A percentile compares a stretch with the other conserved stretches of the same genome.
Evolutionary conservation across 2,888 invertebrate genomes (phyloP).

Genomic region (Nudaria mundana): DNA sequence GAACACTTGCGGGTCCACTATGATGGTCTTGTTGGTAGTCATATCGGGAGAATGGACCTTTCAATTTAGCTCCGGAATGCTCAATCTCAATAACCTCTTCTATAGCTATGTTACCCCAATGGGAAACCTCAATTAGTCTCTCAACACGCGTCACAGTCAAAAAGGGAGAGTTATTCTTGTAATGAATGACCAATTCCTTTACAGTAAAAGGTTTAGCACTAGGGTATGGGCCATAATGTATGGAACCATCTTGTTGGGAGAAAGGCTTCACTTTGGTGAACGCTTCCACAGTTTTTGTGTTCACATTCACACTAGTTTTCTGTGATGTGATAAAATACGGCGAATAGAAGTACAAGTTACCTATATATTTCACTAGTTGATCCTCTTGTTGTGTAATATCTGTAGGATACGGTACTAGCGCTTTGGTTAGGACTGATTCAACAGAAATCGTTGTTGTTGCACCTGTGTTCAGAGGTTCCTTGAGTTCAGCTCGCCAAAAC

Average conservation of each 20-base stretch:
- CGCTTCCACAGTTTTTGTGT: constrained; percentile 90
- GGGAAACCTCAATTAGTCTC: constrained; percentile 96
- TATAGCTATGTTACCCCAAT: constrained; percentile 99
- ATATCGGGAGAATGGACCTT: constrained; percentile 97
- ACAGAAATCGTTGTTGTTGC: constrained; percentile 82
- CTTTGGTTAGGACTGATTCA: constrained; percentile 88
- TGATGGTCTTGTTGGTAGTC: constrained; percentile 97
- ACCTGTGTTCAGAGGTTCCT: constrained; percentile 81
- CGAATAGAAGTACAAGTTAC: constrained; percentile 91
- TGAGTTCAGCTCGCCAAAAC: constrained; percentile 82
- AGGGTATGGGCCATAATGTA: constrained; percentile 94
- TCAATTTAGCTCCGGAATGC: constrained; percentile 95
- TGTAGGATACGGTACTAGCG: constrained; percentile 91
- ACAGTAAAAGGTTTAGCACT: constrained; percentile 82
- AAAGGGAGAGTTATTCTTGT: constrained; percentile 98
- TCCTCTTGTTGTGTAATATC: constrained; percentile 96
- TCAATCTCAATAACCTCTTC: constrained; percentile 96
- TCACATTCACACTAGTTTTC: constrained; percentile 89
- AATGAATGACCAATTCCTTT: constrained; percentile 91
- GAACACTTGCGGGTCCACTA: constrained; percentile 93
- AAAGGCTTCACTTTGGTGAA: constrained; percentile 92
- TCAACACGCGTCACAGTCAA: constrained; percentile 94
- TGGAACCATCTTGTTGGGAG: constrained; percentile 87
- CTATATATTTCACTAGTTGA: constrained; percentile 93
- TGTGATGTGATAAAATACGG: constrained; percentile 91